Percentiles rank a stretch among this genome's conserved stretches.
These are phyloP conservation scores for Corvus cornix DNA, from an alignment of 2,113 vertebrate species.

Conservation along the genomic window DNA sequence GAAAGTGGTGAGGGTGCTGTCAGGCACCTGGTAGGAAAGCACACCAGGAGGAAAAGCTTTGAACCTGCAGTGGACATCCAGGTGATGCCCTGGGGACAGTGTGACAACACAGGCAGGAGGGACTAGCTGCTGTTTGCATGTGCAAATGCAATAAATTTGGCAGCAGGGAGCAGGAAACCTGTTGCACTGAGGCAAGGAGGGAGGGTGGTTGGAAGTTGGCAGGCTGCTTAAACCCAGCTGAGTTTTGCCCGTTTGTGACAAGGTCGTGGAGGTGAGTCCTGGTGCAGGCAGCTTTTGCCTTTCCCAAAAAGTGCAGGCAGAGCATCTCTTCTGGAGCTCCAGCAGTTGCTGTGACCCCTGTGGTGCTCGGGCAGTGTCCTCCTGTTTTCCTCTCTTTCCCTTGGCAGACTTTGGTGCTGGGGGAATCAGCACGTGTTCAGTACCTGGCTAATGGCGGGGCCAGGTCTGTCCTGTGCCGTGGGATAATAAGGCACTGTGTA, in stretches of 20 bases:
- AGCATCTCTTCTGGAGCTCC: neutral
- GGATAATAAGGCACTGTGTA: neutral
- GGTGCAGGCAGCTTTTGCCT: neutral
- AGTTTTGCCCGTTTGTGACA: neutral
- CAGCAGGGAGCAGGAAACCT: neutral
- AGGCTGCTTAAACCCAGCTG: neutral
- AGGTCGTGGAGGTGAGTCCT: neutral
- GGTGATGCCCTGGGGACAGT: neutral
- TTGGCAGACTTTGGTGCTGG: neutral
- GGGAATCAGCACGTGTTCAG: fast-evolving
- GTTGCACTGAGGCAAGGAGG: neutral
- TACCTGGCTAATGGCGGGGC: neutral
- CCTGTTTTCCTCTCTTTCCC: neutral
- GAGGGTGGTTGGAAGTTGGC: neutral
- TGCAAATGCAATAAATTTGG: neutral
- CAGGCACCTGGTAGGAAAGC: neutral
- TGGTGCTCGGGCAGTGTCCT: fast-evolving
- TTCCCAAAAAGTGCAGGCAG: neutral
- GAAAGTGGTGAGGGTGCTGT: neutral
- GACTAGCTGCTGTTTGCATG: neutral
- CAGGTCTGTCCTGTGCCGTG: fast-evolving
- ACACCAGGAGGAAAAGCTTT: neutral
- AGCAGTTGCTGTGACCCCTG: fast-evolving
- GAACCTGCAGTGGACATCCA: neutral
- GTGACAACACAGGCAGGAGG: neutral